Conservation (phyloP, 2,888 invertebrate genomes). For the Balanococcus diminutus region DNA sequence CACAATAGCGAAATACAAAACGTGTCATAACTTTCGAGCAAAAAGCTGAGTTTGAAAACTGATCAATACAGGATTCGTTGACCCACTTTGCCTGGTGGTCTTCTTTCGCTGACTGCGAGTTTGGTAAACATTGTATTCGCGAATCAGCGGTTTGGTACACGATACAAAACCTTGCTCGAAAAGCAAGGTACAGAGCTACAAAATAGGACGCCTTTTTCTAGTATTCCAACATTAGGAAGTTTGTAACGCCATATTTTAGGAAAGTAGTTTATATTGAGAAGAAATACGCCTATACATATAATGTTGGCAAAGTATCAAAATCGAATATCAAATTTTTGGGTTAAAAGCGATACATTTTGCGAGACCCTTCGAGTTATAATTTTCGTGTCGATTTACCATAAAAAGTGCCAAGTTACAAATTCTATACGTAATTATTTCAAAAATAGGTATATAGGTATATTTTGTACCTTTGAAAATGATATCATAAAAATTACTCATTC, state of each 20-base stretch:
- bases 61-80: conserved; percentile 26
- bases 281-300: not conserved
- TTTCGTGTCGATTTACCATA: not conserved
- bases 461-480: no score
- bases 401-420: not conserved
- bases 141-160: not conserved
- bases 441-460: no score
- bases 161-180: not conserved
- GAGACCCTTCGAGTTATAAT: not conserved
- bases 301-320: not conserved
- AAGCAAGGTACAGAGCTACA: not conserved
- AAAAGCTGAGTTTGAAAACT: not conserved
- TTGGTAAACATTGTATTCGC: not conserved
- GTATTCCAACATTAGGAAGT: not conserved
- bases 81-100: not conserved
- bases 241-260: not conserved
- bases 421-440: not conserved
- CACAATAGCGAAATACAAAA: not conserved
- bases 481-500: no score
- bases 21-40: not conserved
- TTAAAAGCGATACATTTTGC: not conserved
- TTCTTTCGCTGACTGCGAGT: not conserved
- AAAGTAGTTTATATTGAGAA: conserved; percentile 5
- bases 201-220: not conserved
- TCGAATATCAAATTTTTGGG: not conserved